Conservation (phyloP, 2,888 invertebrate species). For the Junonia oenone region DNA sequence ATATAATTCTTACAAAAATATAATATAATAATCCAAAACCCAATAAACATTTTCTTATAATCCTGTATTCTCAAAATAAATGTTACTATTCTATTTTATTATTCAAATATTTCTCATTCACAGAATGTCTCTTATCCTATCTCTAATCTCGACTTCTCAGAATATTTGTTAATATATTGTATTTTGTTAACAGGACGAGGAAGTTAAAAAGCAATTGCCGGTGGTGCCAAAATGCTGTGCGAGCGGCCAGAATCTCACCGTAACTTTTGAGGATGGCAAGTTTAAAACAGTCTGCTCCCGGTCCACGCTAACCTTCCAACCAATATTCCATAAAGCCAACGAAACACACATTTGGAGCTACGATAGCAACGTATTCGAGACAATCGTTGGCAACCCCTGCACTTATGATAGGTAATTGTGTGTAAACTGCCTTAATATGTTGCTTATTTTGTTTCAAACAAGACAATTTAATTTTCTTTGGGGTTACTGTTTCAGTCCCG, state of each 20-base stretch:
- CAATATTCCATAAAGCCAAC: conserved; percentile 74
- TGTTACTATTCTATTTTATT: too few relatives aligned
- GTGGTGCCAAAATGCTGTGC: conserved; percentile 77
- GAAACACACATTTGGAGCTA: conserved; percentile 67
- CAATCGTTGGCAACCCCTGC: conserved; percentile 79
- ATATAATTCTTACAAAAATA: too few relatives aligned
- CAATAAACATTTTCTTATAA: too few relatives aligned
- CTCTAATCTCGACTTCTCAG: too few relatives aligned
- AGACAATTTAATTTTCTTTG: neutral
- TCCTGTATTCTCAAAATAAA: too few relatives aligned
- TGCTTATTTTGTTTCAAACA: conserved; percentile 14
- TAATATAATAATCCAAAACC: too few relatives aligned
- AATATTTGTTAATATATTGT: conserved; percentile 17
- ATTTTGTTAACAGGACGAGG: conserved; percentile 45
- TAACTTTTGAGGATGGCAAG: conserved; percentile 47
- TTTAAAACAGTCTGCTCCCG: conserved; percentile 52
- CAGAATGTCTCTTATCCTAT: too few relatives aligned
- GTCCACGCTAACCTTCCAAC: conserved; percentile 66
- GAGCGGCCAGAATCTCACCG: conserved; percentile 66
- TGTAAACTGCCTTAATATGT: conserved; percentile 7
- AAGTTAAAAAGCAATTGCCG: conserved; percentile 57
- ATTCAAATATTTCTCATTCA: too few relatives aligned
- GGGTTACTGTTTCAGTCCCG: neutral
- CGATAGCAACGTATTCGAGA: conserved; percentile 69
- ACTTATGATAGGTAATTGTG: conserved; percentile 65